These are phyloP conservation scores for Palaemon carinicauda DNA, from an alignment of 1,140 invertebrate genomes.

Conservation along the genomic window DNA sequence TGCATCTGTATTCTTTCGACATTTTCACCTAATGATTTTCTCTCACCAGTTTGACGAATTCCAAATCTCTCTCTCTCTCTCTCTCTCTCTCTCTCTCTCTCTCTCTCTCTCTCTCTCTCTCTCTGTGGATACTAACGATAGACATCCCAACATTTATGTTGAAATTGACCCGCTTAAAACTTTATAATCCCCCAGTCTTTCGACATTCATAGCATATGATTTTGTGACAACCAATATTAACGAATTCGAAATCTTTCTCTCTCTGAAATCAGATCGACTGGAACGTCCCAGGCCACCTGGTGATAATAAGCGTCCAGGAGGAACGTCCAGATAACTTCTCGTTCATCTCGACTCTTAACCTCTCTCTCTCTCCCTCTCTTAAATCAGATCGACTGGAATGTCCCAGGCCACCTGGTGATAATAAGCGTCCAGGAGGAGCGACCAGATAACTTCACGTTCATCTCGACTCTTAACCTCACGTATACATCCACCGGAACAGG, in stretches of 20 bases:
- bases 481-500: background rate
- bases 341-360: background rate
- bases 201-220: no score
- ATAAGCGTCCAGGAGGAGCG: background rate
- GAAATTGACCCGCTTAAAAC: no score
- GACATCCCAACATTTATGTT: no score
- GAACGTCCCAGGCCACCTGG: background rate
- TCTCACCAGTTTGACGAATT: background rate
- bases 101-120: conserved; percentile 17
- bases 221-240: no score
- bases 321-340: background rate
- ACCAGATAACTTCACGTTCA: background rate
- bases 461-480: background rate
- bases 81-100: conserved; percentile 22
- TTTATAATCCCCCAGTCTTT: no score
- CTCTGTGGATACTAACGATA: no score
- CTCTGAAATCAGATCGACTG: conserved; percentile 7
- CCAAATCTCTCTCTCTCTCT: background rate
- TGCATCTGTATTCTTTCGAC: no score
- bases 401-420: background rate
- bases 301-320: background rate
- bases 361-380: conserved; percentile 17
- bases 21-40: no score
- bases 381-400: background rate
- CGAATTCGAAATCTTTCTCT: no score